Percentiles rank a stretch among this genome's conserved stretches.
phyloP scores from a whole-genome alignment of 2,113 vertebrate species.

The Pycnonotus jocosus region DNA sequence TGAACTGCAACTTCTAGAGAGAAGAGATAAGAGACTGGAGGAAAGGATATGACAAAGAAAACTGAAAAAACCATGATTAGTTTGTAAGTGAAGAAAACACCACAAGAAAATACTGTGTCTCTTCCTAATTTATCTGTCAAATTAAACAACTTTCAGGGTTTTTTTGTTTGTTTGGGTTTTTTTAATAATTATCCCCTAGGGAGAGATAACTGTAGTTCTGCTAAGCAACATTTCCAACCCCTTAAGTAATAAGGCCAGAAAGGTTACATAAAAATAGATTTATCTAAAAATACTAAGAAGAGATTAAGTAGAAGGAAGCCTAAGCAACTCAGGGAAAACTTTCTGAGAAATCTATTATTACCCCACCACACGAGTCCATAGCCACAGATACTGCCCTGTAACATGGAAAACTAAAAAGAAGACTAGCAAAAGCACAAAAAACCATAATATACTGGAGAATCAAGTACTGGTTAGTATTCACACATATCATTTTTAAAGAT shows the following conservation, averaged over 20 bases:
- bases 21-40: neutral
- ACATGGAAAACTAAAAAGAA: neutral
- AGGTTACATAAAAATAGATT: neutral
- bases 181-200: neutral
- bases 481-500: neutral
- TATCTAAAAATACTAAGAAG: neutral
- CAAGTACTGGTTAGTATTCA: neutral
- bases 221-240: neutral
- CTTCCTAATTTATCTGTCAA: neutral
- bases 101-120: neutral
- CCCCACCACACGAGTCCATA: neutral
- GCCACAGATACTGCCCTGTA: neutral
- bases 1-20: neutral
- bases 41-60: neutral
- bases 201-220: neutral
- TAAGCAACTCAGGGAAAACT: neutral
- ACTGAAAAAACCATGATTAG: neutral
- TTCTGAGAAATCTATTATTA: neutral
- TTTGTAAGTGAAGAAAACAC: neutral
- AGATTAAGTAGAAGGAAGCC: neutral
- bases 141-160: neutral
- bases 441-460: neutral
- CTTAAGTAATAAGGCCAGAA: neutral
- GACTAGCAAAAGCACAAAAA: neutral
- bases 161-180: neutral